phyloP scores from a whole-genome alignment of 2,113 vertebrate genomes.

The Pygathrix nemaeus region DNA sequence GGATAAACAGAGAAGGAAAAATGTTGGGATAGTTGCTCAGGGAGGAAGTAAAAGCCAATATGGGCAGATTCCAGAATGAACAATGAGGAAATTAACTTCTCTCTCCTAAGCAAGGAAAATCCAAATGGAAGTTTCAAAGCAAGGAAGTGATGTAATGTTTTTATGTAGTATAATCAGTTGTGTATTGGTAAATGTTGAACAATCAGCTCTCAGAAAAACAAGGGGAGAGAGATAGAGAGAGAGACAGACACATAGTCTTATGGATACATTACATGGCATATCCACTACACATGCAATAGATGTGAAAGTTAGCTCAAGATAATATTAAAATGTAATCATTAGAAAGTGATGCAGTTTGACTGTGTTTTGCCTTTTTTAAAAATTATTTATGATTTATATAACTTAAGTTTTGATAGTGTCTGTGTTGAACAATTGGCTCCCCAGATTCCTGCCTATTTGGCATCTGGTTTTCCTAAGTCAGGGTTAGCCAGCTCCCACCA shows the following conservation, averaged over 20 bases:
- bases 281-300: neutral
- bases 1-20: neutral
- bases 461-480: neutral
- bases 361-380: neutral
- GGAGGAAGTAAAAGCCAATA: neutral
- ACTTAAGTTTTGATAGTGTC: neutral
- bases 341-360: neutral
- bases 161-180: neutral
- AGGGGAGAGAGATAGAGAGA: neutral
- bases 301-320: neutral
- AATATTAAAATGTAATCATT: neutral
- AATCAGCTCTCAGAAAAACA: neutral
- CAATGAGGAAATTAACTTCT: neutral
- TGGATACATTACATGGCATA: neutral
- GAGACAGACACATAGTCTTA: too few species aligned
- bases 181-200: too few species aligned
- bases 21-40: too few species aligned
- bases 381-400: neutral
- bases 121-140: neutral
- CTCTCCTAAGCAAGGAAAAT: neutral
- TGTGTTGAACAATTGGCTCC: neutral
- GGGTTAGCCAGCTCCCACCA: fast-evolving
- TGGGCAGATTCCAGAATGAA: neutral
- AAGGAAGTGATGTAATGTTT: neutral
- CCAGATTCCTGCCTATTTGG: neutral